A percentile compares a stretch with the other conserved stretches of the same genome.
Conservation (phyloP, 2,113 vertebrate species). For the Cromileptes altivelis region DNA sequence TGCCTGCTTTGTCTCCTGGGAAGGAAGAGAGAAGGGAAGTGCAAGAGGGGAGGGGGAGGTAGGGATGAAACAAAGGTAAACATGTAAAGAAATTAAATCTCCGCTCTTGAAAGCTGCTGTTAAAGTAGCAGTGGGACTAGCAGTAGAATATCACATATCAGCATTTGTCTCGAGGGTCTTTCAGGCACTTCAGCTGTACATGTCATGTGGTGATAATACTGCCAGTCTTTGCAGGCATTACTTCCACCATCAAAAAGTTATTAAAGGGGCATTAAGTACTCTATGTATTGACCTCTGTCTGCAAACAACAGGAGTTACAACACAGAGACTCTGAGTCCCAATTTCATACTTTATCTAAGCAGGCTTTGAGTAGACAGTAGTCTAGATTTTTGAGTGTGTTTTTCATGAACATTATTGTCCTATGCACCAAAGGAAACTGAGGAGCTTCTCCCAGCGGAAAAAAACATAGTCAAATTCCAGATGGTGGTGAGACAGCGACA, state of each 20-base stretch:
- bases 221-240: constrained; percentile 14
- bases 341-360: neutral
- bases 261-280: constrained; percentile 38
- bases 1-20: constrained; percentile 74
- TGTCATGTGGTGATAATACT: constrained; percentile 26
- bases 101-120: constrained; percentile 42
- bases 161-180: constrained; percentile 39
- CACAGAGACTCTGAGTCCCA: constrained; percentile 6
- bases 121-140: constrained; percentile 38
- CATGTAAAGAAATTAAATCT: constrained; percentile 74
- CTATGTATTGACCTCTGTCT: constrained; percentile 33
- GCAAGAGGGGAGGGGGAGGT: constrained; percentile 40
- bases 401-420: neutral
- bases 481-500: constrained; percentile 14
- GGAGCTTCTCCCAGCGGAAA: constrained; percentile 7
- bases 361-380: neutral
- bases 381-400: constrained; percentile 2
- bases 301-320: constrained; percentile 9
- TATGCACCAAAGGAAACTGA: constrained; percentile 13
- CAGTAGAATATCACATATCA: constrained; percentile 34
- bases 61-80: constrained; percentile 66
- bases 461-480: constrained; percentile 6
- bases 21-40: constrained; percentile 53
- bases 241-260: constrained; percentile 17
- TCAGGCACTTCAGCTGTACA: constrained; percentile 14